Conservation (phyloP, 1,140 invertebrate genomes). For the Platorchestia sp. region DNA sequence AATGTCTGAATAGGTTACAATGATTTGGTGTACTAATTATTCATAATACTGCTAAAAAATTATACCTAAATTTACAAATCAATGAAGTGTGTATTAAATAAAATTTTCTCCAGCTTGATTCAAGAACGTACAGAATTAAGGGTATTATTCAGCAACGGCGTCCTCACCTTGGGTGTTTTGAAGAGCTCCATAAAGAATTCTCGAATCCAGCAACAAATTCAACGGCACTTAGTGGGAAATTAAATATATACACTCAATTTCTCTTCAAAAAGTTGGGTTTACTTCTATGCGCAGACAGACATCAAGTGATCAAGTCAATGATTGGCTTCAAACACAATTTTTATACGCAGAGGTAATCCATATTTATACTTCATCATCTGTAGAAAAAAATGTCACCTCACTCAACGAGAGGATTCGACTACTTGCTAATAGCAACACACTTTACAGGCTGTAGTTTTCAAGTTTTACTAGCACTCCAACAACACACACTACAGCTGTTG, state of each 20-base stretch:
- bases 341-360: neutral
- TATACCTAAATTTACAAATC: neutral
- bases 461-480: neutral
- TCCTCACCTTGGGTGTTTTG: neutral
- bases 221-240: neutral
- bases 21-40: neutral
- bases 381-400: neutral
- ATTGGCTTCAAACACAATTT: neutral
- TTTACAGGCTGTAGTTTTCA: neutral
- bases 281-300: neutral
- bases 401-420: neutral
- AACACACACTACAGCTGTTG: neutral
- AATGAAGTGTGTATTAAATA: neutral
- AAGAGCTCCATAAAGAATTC: neutral
- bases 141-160: neutral
- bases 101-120: neutral
- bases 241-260: neutral
- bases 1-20: too few species aligned
- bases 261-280: neutral
- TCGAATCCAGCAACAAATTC: neutral
- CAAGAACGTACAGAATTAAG: neutral
- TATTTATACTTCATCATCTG: neutral
- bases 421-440: neutral
- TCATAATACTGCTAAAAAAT: neutral
- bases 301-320: neutral